Evolutionary conservation across 2,888 invertebrate species (phyloP), one percentile per base, ranked within the genome.

Genomic region (Caenorhabditis afra): DNA sequence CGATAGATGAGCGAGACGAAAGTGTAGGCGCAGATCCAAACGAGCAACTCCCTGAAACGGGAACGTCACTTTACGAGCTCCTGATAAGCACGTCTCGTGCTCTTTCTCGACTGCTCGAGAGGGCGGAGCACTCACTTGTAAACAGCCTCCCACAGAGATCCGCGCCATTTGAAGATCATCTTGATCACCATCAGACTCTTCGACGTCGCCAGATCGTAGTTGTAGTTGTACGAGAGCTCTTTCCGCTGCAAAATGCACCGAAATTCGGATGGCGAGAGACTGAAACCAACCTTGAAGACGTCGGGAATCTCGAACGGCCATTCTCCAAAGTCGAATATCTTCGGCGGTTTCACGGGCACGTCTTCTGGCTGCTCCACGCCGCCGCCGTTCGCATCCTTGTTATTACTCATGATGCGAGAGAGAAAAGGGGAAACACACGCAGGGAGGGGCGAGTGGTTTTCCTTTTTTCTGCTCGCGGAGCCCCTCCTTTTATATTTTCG

Each of bases 151-250:
- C 83, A 83, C 3, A 83, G 55, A 1, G 81, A 81, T 39, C 83
- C 83, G 16, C 81, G 64, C 83, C 83, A 83, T 67, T 79, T 81
- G 62, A 79, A 83, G 8, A 79, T 61, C 67, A 82, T 68, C 50
- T 74, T 74, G 8, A 82, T 49, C 20, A 79, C 61, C 53, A 77
- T 73, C n/a, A 70, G 49, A 59, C 70, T 71, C 57, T 74, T 68
- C 18, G 82, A 82, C 7, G 80, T 80, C 11, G 82, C 82, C 52
- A 82, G 23, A 62, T 82, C 82, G 65, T 82, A 82, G 49, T 82
- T 77, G 49, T 82, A 82, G 47, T 82, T 82, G 57, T 82, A 82
- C n/a, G 79, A 68, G 12, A 78, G 61, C 22, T 53, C 59, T 55
- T 78, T 78, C 49, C 78, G 45, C 77, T 78, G 70, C 5, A 64